Base-by-base conservation (phyloP, 2,113 vertebrate genomes). In the Apus apus region DNA sequence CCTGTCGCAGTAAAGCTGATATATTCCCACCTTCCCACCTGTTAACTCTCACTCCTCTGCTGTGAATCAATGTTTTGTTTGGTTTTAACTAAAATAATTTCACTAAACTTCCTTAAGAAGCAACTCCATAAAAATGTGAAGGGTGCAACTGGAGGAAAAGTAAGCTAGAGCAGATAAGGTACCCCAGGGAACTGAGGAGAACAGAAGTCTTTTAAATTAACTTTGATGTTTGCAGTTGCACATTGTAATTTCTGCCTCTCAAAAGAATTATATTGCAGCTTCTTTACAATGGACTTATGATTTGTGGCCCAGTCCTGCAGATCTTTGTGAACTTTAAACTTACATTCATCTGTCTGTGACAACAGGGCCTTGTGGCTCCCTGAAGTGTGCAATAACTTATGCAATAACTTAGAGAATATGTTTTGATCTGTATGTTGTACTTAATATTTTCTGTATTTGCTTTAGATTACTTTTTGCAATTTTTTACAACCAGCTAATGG, bases 311-410 rank as follows among this genome's bases (percentile, higher is more conserved):
- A 87, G 71, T 91, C 50, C 81, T 85, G 58, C 81, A 89, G 74
- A 78, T 78, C 74, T 87, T 34, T 38, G 61, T 93, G 93, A 89
- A 96, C 93, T 89, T 96, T 84, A 71, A 90, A 82, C 85, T 93
- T 76, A 26, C 5, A 60, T 89, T 93, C 73, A 84, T 89, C 72
- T 93, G 32, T 93, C 77, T 78, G 51, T 73, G 89, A 68, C 83
- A 94, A 50, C 46, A 93, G 64, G 87, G 48, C 40, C 62, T 66
- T 51, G 29, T 34, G 84, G 62, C 50, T 93, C 89, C 54, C 77
- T 94, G 58, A 93, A 94, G 40, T 76, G 85, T 75, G 83, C 80
- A 91, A 50, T 50, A 91, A 89, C 81, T 94, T 89, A 85, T 61
- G 89, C 86, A 88, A 62, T 54, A 77, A 64, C 64, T 90, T 84